Conservation (phyloP, 2,113 vertebrate species). For the Menura novaehollandiae region DNA sequence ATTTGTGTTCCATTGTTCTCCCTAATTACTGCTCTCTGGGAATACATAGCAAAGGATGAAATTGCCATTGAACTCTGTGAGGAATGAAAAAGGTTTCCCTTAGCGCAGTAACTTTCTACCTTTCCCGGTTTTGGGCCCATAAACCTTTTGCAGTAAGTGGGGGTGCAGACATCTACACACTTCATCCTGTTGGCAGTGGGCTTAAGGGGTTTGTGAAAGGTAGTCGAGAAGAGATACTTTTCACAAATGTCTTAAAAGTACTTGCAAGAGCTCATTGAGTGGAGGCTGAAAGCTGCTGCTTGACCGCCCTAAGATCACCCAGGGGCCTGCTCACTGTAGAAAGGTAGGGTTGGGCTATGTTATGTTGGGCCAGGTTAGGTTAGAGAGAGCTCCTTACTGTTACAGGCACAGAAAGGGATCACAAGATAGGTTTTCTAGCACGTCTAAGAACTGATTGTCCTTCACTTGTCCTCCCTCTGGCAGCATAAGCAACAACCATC, state of each 20-base stretch:
- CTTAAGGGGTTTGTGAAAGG: neutral
- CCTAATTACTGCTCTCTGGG: constrained; percentile 11
- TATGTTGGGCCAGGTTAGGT: neutral
- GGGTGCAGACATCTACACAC: neutral
- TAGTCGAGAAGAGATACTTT: neutral
- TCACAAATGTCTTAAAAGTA: neutral
- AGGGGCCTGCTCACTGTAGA: neutral
- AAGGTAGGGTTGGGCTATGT: neutral
- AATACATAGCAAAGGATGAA: neutral
- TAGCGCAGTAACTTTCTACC: neutral
- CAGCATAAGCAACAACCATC: neutral
- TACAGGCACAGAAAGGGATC: neutral
- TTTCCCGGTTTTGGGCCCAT: neutral
- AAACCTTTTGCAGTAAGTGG: neutral
- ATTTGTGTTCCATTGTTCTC: constrained; percentile 16
- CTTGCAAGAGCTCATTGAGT: neutral
- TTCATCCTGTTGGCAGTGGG: neutral
- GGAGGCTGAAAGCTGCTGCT: neutral
- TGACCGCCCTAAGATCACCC: neutral
- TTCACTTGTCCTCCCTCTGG: neutral
- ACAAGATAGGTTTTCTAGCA: neutral
- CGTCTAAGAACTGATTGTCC: neutral
- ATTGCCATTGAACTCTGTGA: neutral
- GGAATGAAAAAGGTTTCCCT: neutral
- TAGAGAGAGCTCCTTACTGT: neutral